These are phyloP conservation scores for Willowsia nigromaculata DNA, from an alignment of 2,888 invertebrate genomes.

Conservation along the genomic window DNA sequence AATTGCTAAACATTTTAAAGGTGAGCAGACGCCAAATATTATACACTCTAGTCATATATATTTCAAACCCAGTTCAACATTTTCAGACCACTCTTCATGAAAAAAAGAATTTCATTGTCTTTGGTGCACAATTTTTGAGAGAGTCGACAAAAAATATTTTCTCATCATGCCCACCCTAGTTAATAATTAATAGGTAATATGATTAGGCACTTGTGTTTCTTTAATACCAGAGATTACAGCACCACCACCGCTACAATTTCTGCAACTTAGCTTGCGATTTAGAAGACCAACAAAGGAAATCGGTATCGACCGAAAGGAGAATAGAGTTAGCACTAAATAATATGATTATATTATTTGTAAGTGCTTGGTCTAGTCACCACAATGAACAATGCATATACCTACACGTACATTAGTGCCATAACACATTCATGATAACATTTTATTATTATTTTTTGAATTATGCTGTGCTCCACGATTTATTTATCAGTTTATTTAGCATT, in stretches of 20 bases:
- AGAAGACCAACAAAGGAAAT: neutral
- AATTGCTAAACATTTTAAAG: too few species aligned
- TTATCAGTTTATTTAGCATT: neutral
- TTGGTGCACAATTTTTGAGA: neutral
- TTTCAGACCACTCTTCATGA: too few species aligned
- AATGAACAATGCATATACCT: constrained; percentile 1
- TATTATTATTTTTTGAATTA: neutral
- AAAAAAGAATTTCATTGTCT: neutral
- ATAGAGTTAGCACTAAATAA: neutral
- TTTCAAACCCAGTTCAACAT: too few species aligned
- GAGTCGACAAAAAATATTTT: constrained; percentile 36
- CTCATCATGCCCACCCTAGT: neutral
- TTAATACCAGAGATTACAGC: too few species aligned
- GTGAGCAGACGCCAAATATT: too few species aligned
- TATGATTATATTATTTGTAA: neutral
- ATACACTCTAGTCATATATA: too few species aligned
- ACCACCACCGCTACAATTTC: neutral
- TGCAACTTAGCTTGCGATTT: neutral
- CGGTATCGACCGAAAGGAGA: neutral
- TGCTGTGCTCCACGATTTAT: neutral
- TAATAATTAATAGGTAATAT: too few species aligned
- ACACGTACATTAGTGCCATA: neutral
- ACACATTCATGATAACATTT: neutral
- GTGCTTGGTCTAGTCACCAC: neutral
- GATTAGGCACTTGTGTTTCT: too few species aligned